Evolutionary conservation across 1,140 invertebrate species (phyloP), one percentile per base, ranked within the genome.

Genomic region (Pararge aegeria): DNA sequence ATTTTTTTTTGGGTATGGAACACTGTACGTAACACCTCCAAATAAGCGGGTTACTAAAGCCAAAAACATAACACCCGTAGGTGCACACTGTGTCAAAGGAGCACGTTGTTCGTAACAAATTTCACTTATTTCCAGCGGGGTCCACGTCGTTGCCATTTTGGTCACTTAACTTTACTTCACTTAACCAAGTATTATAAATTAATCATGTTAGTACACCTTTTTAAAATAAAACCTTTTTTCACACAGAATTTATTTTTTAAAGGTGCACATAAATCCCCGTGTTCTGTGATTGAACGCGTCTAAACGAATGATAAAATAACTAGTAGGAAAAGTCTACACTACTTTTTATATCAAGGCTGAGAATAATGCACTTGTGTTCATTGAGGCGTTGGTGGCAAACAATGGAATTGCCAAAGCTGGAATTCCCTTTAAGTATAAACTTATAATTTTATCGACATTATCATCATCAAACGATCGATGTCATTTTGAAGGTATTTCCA

Each of bases 11-110:
- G 34, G 24, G 0, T 58, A 20, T 15, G 54, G 54, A 18, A 61
- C 46, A 37, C 64, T 69, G 40, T 87, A 80, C 1, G 70, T 51
- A 0, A 92, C 92, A 9, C 88, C 74, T 1, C 93, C 92, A 56
- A 94, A 93, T 0, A 94, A 66, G 16, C 87, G 88, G 0, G 91
- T 77, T 1, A 94, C 59, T 18, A 94, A 71, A 4, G 91, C 80
- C 4, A 94, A 65, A 64, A 92, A 94, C 75, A 93, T 76, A 29
- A 92, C 88, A 1, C 91, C 90, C 1, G 89, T 82, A 5, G 91
- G 84, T 1, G 92, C 90, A 65, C 93, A 94, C 59, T 90, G 91
- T 0, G 92, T 91, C 4, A 93, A 70, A 12, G 89, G 91, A 0
- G 89, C 89, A 2, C 87, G 60, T 4, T 89, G 74, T 5, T 85